Percentiles rank a stretch among this genome's conserved stretches.
Evolutionary conservation across 1,140 invertebrate species (phyloP).

Genomic region (Papilio xuthus): DNA sequence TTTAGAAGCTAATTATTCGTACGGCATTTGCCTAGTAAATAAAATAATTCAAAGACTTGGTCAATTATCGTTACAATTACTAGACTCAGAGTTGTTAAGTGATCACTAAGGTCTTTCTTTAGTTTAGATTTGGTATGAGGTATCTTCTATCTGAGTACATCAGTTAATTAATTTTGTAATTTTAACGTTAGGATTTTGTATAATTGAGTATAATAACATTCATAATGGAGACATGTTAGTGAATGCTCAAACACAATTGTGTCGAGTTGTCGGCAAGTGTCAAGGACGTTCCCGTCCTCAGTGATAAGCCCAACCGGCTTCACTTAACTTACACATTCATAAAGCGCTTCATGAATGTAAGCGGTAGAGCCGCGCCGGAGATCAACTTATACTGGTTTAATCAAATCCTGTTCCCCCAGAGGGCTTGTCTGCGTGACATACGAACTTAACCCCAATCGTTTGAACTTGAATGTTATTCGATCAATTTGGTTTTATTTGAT

Average conservation of each 20-base stretch:
- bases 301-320: constrained; percentile 24
- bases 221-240: constrained; percentile 14
- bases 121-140: no score
- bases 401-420: constrained; percentile 11
- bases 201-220: neutral
- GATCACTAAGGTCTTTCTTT: no score
- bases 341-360: neutral
- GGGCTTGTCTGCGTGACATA: constrained; percentile 17
- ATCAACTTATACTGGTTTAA: constrained; percentile 23
- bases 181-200: constrained; percentile 13
- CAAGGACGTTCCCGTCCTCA: constrained; percentile 29
- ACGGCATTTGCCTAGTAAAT: neutral
- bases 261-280: constrained; percentile 16
- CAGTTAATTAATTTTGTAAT: neutral
- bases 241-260: constrained; percentile 22
- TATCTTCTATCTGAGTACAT: neutral
- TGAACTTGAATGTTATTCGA: constrained; percentile 24
- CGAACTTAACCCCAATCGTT: constrained; percentile 16
- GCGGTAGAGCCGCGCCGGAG: neutral
- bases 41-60: no score
- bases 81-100: no score
- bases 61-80: no score
- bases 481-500: constrained; percentile 18
- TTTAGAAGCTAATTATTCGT: neutral
- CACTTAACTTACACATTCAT: constrained; percentile 24